Conservation (phyloP, 2,888 invertebrate species). For the Latrodectus elegans region DNA sequence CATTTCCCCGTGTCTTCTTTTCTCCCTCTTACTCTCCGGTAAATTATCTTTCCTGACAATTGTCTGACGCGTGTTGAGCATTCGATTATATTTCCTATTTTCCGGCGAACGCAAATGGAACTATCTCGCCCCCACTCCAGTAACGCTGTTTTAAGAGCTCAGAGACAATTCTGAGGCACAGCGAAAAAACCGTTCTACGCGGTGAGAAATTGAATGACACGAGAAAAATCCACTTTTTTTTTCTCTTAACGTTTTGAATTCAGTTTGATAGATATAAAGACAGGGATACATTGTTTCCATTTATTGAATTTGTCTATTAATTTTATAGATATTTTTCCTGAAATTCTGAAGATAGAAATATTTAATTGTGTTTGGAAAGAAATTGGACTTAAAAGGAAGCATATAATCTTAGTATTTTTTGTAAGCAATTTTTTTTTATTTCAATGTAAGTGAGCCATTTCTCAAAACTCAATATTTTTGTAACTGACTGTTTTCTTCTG, state of each 20-base stretch:
- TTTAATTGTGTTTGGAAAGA: no score
- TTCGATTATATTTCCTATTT: slow-evolving; percentile 65
- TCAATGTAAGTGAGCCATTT: no score
- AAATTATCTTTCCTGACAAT: slow-evolving; percentile 55
- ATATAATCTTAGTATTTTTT: no score
- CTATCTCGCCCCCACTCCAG: slow-evolving; percentile 14
- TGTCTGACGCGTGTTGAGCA: slow-evolving; percentile 39
- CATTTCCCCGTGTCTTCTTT: slow-evolving; percentile 13
- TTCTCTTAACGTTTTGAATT: neutral
- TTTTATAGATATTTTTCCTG: neutral
- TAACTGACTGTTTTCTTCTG: no score
- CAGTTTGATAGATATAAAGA: neutral
- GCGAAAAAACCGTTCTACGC: slow-evolving; percentile 14
- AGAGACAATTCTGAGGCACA: slow-evolving; percentile 36
- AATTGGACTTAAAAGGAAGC: no score
- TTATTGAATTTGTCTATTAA: neutral
- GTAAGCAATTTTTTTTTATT: no score
- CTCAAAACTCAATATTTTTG: no score
- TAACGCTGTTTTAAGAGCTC: slow-evolving; percentile 2
- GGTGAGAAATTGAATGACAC: slow-evolving; percentile 41
- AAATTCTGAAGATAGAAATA: neutral
- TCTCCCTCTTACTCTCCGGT: slow-evolving; percentile 23
- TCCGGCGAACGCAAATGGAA: slow-evolving; percentile 12
- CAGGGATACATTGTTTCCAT: neutral
- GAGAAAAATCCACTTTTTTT: neutral